A percentile compares a stretch with the other conserved stretches of the same genome.
These are phyloP conservation scores for Oncorhynchus tshawytscha DNA, from an alignment of 2,113 vertebrate genomes.

Conservation along the genomic window DNA sequence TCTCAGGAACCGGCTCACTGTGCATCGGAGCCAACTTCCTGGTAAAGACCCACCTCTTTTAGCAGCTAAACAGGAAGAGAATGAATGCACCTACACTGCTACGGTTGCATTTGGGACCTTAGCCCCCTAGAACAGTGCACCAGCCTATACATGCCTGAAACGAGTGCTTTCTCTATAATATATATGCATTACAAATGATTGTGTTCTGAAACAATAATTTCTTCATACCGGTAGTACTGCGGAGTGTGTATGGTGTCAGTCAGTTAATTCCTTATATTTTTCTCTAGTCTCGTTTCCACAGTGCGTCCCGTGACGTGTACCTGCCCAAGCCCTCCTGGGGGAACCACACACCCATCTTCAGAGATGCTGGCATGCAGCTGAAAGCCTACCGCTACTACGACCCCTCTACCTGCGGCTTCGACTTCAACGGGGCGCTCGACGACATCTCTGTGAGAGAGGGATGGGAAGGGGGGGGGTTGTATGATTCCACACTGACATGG, in stretches of 20 bases:
- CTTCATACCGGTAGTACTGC: neutral
- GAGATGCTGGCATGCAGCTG: conserved; percentile 92
- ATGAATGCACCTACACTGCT: neutral
- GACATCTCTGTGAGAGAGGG: conserved; percentile 89
- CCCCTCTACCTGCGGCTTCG: conserved; percentile 91
- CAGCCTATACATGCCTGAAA: neutral
- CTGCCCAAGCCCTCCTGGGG: conserved; percentile 96
- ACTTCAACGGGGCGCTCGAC: conserved; percentile 89
- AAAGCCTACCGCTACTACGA: conserved; percentile 94
- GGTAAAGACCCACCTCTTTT: conserved; percentile 71
- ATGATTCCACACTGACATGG: no score
- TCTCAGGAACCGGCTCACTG: conserved; percentile 94
- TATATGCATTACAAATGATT: neutral
- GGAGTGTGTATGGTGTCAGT: neutral
- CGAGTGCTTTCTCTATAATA: neutral
- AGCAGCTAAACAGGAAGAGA: neutral
- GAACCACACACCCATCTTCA: conserved; percentile 97
- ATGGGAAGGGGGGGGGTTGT: neutral
- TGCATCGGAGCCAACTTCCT: conserved; percentile 90
- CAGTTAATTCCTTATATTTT: conserved; percentile 2
- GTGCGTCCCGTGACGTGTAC: conserved; percentile 82
- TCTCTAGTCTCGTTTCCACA: conserved; percentile 88
- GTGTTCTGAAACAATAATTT: neutral
- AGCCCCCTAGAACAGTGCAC: no score
- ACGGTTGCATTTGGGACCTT: neutral